Percentiles rank a stretch among this genome's conserved stretches.
Conservation (phyloP, 2,113 vertebrate species). For the Syrrhaptes paradoxus region DNA sequence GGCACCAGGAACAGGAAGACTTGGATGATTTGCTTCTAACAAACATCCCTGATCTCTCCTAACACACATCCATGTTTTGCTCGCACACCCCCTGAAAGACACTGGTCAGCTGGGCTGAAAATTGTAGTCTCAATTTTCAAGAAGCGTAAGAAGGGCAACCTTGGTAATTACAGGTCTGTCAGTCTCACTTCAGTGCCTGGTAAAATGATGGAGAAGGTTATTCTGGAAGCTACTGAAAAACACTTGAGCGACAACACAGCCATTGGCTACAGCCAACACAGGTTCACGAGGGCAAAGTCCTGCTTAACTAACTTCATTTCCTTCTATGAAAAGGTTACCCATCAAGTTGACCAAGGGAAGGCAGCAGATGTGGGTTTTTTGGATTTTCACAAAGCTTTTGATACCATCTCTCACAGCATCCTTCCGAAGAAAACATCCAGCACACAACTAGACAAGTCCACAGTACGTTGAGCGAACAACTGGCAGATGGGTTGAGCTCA, state of each 20-base stretch:
- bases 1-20: neutral
- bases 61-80: neutral
- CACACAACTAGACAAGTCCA: neutral
- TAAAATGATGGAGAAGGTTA: neutral
- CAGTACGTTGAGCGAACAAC: fast-evolving
- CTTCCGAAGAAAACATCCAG: neutral
- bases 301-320: neutral
- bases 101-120: neutral
- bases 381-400: neutral
- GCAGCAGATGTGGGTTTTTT: fast-evolving
- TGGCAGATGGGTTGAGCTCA: neutral
- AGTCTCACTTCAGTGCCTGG: neutral
- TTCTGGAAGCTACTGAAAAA: neutral
- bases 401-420: neutral
- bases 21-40: neutral
- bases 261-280: neutral
- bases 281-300: neutral
- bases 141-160: neutral
- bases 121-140: neutral
- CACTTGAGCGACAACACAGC: neutral
- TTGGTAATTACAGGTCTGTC: neutral
- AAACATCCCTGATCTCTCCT: neutral
- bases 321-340: neutral
- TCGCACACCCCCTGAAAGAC: neutral
- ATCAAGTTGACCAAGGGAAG: neutral